Percentiles rank a stretch among this genome's conserved stretches.
Evolutionary conservation across 2,113 vertebrate genomes (phyloP).

Genomic region (Climacteris rufus): DNA sequence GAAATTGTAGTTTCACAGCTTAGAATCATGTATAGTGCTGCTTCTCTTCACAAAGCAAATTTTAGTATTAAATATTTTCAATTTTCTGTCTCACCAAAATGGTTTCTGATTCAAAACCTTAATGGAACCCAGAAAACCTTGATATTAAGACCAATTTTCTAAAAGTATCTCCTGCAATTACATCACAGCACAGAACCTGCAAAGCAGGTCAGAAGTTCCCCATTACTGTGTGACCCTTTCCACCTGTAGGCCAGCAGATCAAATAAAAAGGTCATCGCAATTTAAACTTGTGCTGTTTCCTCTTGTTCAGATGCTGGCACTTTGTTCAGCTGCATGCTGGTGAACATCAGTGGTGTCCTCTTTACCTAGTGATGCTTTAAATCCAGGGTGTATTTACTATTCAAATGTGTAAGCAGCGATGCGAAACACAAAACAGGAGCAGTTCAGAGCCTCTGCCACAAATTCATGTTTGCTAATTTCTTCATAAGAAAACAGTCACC

Average conservation of each 20-base stretch:
- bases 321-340: not conserved
- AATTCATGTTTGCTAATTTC: not conserved
- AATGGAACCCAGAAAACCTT: not conserved
- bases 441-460: not conserved
- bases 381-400: not conserved
- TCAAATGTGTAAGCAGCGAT: not conserved
- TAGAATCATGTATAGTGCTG: not conserved
- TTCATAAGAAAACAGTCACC: not conserved
- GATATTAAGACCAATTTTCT: not conserved
- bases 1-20: not conserved
- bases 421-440: not conserved
- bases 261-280: not conserved
- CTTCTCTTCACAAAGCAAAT: not conserved
- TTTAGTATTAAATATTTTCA: not conserved
- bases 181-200: not conserved
- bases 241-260: not conserved
- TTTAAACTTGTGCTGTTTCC: not conserved
- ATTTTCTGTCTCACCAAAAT: not conserved
- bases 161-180: not conserved
- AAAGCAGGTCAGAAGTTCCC: not conserved
- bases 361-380: not conserved
- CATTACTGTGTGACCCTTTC: not conserved
- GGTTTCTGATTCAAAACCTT: not conserved
- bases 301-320: not conserved
- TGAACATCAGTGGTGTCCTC: not conserved